A percentile compares a stretch with the other conserved stretches of the same genome.
phyloP scores from a whole-genome alignment of 2,888 invertebrate species.

The Chrysodeixis includens region DNA sequence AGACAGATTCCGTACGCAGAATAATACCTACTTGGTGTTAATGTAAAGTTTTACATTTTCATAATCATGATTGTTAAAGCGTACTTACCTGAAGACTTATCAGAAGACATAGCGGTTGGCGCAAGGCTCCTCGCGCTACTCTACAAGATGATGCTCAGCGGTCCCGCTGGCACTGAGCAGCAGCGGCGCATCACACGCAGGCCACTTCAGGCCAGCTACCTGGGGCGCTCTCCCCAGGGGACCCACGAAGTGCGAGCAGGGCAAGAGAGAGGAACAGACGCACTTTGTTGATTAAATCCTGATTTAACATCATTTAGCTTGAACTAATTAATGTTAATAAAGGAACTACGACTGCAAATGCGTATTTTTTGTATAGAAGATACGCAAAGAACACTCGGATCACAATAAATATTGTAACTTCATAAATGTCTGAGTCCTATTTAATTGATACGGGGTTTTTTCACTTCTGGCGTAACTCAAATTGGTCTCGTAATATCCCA shows the following conservation, averaged over 20 bases:
- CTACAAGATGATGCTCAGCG: constrained; percentile 8
- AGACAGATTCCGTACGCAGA: too few species aligned
- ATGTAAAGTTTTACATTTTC: too few species aligned
- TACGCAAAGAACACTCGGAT: too few species aligned
- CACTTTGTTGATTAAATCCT: neutral
- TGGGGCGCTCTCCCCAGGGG: neutral
- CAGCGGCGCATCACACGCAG: neutral
- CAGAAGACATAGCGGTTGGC: constrained; percentile 41
- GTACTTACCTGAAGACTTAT: neutral
- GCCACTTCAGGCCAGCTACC: neutral
- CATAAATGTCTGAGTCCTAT: too few species aligned
- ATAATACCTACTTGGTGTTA: too few species aligned
- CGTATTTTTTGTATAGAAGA: neutral
- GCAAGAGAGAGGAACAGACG: constrained; percentile 1
- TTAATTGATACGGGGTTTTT: too few species aligned
- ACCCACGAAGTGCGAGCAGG: constrained; percentile 1
- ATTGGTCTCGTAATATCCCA: too few species aligned
- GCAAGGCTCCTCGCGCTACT: constrained; percentile 9
- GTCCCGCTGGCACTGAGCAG: neutral
- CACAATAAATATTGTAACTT: too few species aligned
- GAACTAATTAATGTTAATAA: neutral
- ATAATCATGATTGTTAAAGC: neutral
- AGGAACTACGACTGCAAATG: neutral
- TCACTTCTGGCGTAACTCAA: too few species aligned
- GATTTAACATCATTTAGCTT: neutral